Evolutionary conservation across 2,888 invertebrate species (phyloP), one percentile per base, ranked within the genome.

Genomic region (Tinea semifulvella): DNA sequence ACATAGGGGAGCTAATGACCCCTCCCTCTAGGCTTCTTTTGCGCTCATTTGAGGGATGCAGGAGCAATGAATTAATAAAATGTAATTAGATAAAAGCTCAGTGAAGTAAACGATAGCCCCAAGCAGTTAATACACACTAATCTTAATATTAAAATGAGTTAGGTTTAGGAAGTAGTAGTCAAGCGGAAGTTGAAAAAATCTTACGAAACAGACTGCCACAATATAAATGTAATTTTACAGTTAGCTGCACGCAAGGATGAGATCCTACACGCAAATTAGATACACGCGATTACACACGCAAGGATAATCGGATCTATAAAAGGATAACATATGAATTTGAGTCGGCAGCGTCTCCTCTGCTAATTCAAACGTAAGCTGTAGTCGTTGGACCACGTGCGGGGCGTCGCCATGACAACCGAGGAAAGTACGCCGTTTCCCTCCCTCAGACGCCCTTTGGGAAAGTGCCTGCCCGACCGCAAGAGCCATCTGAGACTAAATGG

Each of bases 21-120:
- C 4, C 57, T 58, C 60, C 64, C 61, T 59, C 52, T 52, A 53
- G 59, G 54, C 53, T 50, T 53, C 52, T 53, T 60, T 53, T 44
- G 48, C 47, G 52, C 56, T 60, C 57, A 57, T 61, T 58, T 49
- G 56, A 60, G 60, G 61, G 63, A 55, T 58, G 61, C 56, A 57
- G 56, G 61, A 64, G 60, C 60, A 26, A 60, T 77, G 73, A 76
- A 76, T 77, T 76, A 76, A 74, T 77, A 75, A 76, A 75, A 70
- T 67, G 64, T 69, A 73, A 77, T 76, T 74, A 70, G 62, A 63
- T n/a, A 38, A 19, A 19, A 38, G 18, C 14, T 11, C 36, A 36
- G 16, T 16, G 14, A 16, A 4, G 13, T n/a, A 16, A 11, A 17
- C 4, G 18, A 3, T 3, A 38, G 16, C 4, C 14, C 14, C n/a